Evolutionary conservation across 2,797 vertebrate species (phyloP), one percentile per base, ranked within the genome.

Genomic region (Ataeniobius toweri): DNA sequence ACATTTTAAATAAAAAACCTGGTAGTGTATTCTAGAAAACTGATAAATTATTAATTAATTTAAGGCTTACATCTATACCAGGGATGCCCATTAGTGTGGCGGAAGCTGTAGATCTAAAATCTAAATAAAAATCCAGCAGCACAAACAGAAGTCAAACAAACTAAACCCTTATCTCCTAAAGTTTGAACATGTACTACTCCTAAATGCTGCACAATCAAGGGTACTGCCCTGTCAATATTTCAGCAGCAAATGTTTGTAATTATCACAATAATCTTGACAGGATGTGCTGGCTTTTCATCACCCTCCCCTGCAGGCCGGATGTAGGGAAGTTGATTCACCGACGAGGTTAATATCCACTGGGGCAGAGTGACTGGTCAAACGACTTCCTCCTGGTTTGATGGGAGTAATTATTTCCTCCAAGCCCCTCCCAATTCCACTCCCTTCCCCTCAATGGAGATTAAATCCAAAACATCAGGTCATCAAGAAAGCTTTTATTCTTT

Each of bases 401-500:
- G 86, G 81, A 89, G 77, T 91, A 92, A 94, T 92, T 92, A 92
- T 89, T 93, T 92, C 90, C 89, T 87, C 70, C 22, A 78, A 88
- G 71, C 79, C 87, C 89, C 86, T 83, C 93, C 91, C 74, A 81
- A 6, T 59, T 81, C 73, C 67, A 71, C 87, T 87, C 89, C 82
- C 81, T 85, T 87, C 85, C 79, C 81, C 80, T 61, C 1, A 20
- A 76, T 70, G 31, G 68, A 83, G 63, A 67, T 16, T 6, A 83
- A 92, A 85, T 67, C 77, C 83, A 48, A 58, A 81, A 86, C 68
- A 28, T 59, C 77, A 84, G 77, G 84, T 86, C 77, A 86, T 28
- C 61, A 31, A 41, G 80, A 68, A 48, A 28, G 63, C 39, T 77
- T 73, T 44, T 71, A 65, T 50, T 61, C 56, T 36, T 51, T 36